phyloP scores from a whole-genome alignment of 2,797 vertebrate species.

The Poecilia picta region DNA sequence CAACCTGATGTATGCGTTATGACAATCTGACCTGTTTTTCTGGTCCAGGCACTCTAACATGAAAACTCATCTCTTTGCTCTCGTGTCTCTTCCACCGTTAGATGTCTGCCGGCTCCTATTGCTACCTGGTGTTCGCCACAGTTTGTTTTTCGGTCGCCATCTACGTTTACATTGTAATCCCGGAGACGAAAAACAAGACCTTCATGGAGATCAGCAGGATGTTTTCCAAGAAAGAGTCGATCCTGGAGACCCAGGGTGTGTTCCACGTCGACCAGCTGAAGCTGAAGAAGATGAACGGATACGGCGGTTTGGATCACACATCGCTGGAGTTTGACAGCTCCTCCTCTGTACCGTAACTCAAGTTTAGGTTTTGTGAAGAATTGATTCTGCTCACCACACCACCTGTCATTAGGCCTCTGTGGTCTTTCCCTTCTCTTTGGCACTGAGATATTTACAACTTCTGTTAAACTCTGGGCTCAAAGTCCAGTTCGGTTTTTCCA shows the following conservation, averaged over 20 bases:
- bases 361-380: background rate
- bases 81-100: constrained; percentile 54
- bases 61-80: background rate
- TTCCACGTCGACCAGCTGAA: constrained; percentile 76
- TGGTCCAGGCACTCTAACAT: background rate
- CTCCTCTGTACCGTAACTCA: constrained; percentile 67
- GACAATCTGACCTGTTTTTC: background rate
- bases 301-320: constrained; percentile 83
- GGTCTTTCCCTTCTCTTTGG: background rate
- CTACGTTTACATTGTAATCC: constrained; percentile 86
- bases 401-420: constrained; percentile 10
- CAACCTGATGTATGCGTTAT: background rate
- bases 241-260: constrained; percentile 72
- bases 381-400: constrained; percentile 13
- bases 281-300: constrained; percentile 84
- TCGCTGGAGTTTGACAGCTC: constrained; percentile 83
- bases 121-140: constrained; percentile 88
- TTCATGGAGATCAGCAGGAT: constrained; percentile 91
- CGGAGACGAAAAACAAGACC: constrained; percentile 92
- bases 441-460: constrained; percentile 13
- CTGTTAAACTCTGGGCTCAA: background rate
- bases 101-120: constrained; percentile 88
- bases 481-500: background rate
- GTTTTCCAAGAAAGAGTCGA: constrained; percentile 77
- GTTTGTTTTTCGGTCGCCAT: constrained; percentile 84